Evolutionary conservation across 2,113 vertebrate species (phyloP).

Genomic region (Ictalurus punctatus): DNA sequence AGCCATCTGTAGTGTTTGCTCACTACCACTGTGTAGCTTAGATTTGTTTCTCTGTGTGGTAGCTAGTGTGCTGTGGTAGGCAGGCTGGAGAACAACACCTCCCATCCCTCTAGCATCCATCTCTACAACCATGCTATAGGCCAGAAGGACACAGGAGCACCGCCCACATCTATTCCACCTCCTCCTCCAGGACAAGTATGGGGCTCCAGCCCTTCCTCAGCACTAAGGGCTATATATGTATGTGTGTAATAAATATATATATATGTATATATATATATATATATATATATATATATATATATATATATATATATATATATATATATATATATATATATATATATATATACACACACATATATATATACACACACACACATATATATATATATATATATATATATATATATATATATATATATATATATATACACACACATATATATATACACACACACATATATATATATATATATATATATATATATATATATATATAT

Average conservation of each 20-base stretch:
- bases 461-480: background rate
- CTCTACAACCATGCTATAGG: slow-evolving; percentile 84
- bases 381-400: too few species aligned
- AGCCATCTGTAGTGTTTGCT: background rate
- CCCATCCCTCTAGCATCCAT: slow-evolving; percentile 83
- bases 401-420: background rate
- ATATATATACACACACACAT: too few species aligned
- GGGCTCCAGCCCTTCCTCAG: slow-evolving; percentile 85
- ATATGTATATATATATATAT: too few species aligned
- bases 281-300: background rate
- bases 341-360: too few species aligned
- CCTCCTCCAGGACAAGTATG: slow-evolving; percentile 81
- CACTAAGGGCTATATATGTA: slow-evolving; percentile 74
- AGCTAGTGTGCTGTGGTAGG: background rate
- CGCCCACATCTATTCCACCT: slow-evolving; percentile 78
- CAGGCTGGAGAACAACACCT: slow-evolving; percentile 23
- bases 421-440: too few species aligned
- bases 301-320: background rate
- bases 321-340: too few species aligned
- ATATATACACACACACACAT: too few species aligned
- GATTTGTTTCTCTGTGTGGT: background rate
- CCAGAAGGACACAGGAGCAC: slow-evolving; percentile 79
- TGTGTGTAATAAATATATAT: background rate
- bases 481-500: too few species aligned
- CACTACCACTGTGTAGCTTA: background rate